Conservation (phyloP, 2,888 invertebrate genomes). For the Mamestra brassicae region DNA sequence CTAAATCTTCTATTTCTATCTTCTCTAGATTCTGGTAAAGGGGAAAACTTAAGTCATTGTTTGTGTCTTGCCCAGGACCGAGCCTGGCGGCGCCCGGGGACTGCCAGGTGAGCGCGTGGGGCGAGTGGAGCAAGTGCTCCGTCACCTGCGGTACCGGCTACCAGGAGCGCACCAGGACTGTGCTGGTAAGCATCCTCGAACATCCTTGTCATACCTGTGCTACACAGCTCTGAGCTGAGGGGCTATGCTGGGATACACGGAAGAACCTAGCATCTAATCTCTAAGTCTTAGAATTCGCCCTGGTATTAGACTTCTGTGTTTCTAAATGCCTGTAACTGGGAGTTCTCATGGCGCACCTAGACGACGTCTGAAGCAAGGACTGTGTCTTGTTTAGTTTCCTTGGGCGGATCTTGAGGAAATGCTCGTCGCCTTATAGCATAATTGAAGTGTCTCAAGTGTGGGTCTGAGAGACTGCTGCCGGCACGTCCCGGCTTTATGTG, state of each 20-base stretch:
- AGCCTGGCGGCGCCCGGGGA: conserved; percentile 78
- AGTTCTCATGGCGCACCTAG: neutral
- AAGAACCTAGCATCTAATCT: neutral
- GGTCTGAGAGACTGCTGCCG: neutral
- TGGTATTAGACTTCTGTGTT: neutral
- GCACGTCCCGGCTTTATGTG: conserved; percentile 6
- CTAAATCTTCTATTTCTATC: neutral
- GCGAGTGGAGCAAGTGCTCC: conserved; percentile 96
- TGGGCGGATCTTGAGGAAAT: neutral
- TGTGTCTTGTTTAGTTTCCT: neutral
- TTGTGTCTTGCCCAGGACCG: conserved; percentile 46
- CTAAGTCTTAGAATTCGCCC: no score
- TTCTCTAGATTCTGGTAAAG: neutral
- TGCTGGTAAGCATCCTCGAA: conserved; percentile 85
- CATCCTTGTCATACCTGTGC: neutral
- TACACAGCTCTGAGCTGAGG: neutral
- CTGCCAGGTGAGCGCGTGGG: conserved; percentile 95
- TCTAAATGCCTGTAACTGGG: neutral
- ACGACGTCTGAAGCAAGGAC: neutral
- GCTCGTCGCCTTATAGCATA: neutral
- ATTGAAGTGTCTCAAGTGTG: conserved; percentile 14
- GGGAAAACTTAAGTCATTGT: neutral
- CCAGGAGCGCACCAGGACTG: conserved; percentile 91
- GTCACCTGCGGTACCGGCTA: conserved; percentile 95
- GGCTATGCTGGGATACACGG: neutral